A percentile compares a stretch with the other conserved stretches of the same genome.
phyloP scores from a whole-genome alignment of 2,888 invertebrate genomes.

The Hedya salicella region DNA sequence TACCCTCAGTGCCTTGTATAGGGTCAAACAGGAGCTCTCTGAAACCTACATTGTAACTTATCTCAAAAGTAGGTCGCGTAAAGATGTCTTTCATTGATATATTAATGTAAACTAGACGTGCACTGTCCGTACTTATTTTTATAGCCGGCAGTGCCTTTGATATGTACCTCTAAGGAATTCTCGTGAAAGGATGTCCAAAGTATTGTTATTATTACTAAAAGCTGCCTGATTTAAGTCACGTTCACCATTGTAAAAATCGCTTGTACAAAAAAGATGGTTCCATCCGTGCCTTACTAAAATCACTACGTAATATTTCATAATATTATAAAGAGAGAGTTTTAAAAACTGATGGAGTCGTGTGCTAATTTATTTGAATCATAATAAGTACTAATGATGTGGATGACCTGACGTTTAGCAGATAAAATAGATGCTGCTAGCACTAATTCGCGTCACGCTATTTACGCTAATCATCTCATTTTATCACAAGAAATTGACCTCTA shows the following conservation, averaged over 20 bases:
- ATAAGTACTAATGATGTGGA: constrained; percentile 1
- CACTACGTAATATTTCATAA: no score
- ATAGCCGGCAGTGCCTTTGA: neutral
- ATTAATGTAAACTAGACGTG: constrained; percentile 1
- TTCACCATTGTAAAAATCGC: neutral
- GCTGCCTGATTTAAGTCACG: constrained; percentile 11
- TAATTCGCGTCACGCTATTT: constrained; percentile 22
- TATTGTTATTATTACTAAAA: neutral
- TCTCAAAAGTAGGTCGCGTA: constrained; percentile 11
- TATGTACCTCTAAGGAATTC: neutral
- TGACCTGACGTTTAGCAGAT: constrained; percentile 5
- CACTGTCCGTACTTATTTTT: neutral
- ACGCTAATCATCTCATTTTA: constrained; percentile 18
- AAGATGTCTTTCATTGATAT: neutral
- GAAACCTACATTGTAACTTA: neutral
- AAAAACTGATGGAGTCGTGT: neutral
- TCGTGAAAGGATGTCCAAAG: neutral
- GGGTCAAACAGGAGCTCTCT: neutral
- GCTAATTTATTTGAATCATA: constrained; percentile 1
- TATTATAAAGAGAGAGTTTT: neutral
- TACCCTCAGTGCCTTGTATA: neutral
- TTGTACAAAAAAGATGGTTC: neutral
- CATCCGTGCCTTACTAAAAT: neutral
- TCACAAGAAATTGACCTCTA: constrained; percentile 52
- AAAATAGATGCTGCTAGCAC: constrained; percentile 5